Evolutionary conservation across 2,888 invertebrate species (phyloP).

Genomic region (Colletes collaris): DNA sequence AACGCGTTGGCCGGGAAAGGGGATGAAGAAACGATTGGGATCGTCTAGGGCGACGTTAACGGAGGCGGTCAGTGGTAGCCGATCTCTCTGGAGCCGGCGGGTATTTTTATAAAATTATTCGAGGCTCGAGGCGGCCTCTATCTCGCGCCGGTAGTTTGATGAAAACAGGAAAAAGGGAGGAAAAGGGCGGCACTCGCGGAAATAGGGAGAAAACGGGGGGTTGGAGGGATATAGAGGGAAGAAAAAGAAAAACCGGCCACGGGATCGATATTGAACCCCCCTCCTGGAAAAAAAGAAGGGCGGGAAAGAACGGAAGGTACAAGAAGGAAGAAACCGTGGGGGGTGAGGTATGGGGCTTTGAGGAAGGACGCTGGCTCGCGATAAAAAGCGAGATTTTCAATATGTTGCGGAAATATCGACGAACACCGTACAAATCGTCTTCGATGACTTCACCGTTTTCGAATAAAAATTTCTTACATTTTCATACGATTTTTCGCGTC

Average conservation of each 20-base stretch:
- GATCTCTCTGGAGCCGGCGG: conserved; percentile 19
- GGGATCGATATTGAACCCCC: conserved; percentile 67
- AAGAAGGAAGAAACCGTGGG: conserved; percentile 65
- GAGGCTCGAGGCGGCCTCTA: conserved; percentile 48
- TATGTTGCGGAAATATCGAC: conserved; percentile 57
- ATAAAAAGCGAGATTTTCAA: conserved; percentile 63
- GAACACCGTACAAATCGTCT: conserved; percentile 11
- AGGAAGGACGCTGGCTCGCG: conserved; percentile 62
- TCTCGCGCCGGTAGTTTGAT: conserved; percentile 60
- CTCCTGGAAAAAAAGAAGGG: conserved; percentile 54
- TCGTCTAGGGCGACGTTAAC: conserved; percentile 27
- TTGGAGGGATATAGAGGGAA: conserved; percentile 12
- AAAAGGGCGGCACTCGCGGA: conserved; percentile 70
- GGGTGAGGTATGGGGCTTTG: conserved; percentile 57
- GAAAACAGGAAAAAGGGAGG: conserved; percentile 70
- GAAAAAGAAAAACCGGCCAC: conserved; percentile 49
- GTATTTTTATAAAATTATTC: conserved; percentile 64
- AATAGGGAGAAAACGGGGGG: conserved; percentile 59
- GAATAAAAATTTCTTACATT: too few species aligned
- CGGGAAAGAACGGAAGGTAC: conserved; percentile 63
- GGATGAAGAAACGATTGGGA: background rate
- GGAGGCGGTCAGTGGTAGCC: conserved; percentile 30
- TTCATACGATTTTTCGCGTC: too few species aligned
- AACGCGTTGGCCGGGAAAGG: background rate
- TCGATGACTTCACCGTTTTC: background rate